phyloP scores from a whole-genome alignment of 2,888 invertebrate genomes.

The Eremobia ochroleuca region DNA sequence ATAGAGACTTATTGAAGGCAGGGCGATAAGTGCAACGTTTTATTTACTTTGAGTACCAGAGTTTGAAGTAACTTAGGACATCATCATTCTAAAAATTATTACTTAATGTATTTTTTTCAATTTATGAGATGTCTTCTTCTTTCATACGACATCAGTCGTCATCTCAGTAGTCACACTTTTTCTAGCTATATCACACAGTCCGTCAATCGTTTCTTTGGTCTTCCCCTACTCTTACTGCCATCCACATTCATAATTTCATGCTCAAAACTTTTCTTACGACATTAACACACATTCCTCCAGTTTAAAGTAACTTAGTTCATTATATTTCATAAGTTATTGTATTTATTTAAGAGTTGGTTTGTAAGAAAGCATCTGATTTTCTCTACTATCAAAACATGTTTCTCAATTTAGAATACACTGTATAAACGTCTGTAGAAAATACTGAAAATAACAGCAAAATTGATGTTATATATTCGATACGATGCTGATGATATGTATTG shows the following conservation, averaged over 20 bases:
- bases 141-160: background rate
- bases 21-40: background rate
- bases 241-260: background rate
- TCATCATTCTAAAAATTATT: too few species aligned
- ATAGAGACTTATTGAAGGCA: background rate
- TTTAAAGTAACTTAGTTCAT: background rate
- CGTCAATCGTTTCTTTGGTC: background rate
- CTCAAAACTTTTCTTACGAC: background rate
- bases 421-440: background rate
- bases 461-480: background rate
- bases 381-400: background rate
- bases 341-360: background rate
- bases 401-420: too few species aligned
- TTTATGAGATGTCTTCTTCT: background rate
- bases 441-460: background rate
- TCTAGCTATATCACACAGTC: too few species aligned
- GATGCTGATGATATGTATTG: background rate
- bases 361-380: background rate
- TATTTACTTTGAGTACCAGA: background rate
- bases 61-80: background rate
- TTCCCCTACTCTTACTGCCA: too few species aligned
- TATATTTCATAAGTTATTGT: background rate
- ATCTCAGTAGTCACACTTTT: background rate
- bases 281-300: background rate
- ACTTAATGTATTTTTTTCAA: too few species aligned